Evolutionary conservation across 1,140 invertebrate genomes (phyloP).

Genomic region (Varroa destructor): DNA sequence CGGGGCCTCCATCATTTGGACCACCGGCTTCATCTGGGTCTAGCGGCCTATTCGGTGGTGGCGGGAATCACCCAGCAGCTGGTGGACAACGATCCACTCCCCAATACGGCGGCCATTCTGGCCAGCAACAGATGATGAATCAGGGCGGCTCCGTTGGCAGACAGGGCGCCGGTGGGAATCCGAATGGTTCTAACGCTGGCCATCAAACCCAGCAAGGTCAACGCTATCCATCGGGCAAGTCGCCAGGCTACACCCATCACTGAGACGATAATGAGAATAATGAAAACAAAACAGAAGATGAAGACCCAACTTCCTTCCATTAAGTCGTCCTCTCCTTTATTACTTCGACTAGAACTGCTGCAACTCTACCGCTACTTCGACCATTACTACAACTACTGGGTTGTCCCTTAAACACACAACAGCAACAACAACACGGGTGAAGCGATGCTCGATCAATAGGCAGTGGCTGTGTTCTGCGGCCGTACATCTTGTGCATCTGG

Average conservation of each 20-base stretch:
- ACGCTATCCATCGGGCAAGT: slow-evolving; percentile 19
- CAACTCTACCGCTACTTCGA: no score
- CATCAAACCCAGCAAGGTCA: background rate
- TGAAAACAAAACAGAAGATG: no score
- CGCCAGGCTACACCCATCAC: slow-evolving; percentile 22
- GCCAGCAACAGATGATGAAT: slow-evolving; percentile 17
- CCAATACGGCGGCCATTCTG: slow-evolving; percentile 3
- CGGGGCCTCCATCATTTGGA: background rate
- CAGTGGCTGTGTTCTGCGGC: no score
- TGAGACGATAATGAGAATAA: background rate
- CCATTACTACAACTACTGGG: no score
- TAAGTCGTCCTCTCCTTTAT: no score
- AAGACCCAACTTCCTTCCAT: no score
- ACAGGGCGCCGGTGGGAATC: slow-evolving; percentile 1
- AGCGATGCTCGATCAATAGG: no score
- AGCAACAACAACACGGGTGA: no score
- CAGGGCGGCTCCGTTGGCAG: slow-evolving; percentile 20
- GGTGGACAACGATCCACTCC: background rate
- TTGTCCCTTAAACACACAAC: no score
- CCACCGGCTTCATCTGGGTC: slow-evolving; percentile 5
- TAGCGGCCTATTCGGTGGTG: background rate
- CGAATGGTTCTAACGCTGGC: background rate
- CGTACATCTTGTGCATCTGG: no score
- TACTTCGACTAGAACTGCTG: no score
- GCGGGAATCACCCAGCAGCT: no score